These are phyloP conservation scores for Falco berigora DNA, from an alignment of 2,797 vertebrate genomes.

Conservation along the genomic window DNA sequence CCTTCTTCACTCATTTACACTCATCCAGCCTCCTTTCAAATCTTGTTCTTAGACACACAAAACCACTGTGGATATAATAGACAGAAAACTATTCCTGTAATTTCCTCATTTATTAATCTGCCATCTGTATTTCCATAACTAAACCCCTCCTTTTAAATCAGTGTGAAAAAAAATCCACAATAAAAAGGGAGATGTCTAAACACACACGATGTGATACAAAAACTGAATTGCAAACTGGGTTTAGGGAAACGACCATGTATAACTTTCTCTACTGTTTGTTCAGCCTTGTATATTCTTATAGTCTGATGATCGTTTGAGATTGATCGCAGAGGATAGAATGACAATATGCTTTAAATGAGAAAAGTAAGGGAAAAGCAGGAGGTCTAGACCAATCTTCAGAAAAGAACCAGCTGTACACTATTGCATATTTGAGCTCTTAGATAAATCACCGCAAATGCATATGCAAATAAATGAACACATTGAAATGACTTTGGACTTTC, in stretches of 20 bases:
- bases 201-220: neutral
- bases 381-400: neutral
- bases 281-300: slow-evolving; percentile 29
- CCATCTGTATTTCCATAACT: neutral
- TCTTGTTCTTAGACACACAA: neutral
- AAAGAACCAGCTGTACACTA: neutral
- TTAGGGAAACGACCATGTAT: neutral
- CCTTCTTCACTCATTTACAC: neutral
- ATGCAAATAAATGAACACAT: neutral
- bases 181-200: neutral
- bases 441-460: neutral
- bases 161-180: neutral
- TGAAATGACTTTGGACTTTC: neutral
- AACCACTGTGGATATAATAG: neutral
- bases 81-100: neutral
- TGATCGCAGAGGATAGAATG: slow-evolving; percentile 23
- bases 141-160: neutral
- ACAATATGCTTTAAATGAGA: neutral
- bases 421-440: neutral
- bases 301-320: slow-evolving; percentile 29
- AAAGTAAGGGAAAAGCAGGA: neutral
- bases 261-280: slow-evolving; percentile 17
- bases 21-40: neutral
- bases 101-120: neutral
- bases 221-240: neutral